phyloP scores from a whole-genome alignment of 2,113 vertebrate genomes.

The Amphiprion percula region DNA sequence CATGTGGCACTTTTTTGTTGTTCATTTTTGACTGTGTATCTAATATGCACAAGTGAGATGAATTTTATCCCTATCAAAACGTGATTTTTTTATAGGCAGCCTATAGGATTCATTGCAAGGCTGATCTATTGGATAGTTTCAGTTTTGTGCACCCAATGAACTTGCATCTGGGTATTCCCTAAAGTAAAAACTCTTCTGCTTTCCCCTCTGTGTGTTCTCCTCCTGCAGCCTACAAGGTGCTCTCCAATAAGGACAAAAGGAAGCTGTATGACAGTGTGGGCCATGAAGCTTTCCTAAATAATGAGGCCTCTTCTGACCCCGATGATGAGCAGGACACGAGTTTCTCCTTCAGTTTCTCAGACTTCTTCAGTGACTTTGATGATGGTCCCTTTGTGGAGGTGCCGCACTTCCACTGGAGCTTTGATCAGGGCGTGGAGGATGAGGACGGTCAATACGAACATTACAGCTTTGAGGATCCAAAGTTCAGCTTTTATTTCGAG shows the following conservation, averaged over 20 bases:
- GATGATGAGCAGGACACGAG: neutral
- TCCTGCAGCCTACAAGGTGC: constrained; percentile 70
- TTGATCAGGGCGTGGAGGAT: constrained; percentile 12
- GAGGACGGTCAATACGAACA: neutral
- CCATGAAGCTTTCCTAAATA: constrained; percentile 54
- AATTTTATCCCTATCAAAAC: no score
- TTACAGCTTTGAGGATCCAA: constrained; percentile 22
- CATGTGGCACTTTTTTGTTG: neutral
- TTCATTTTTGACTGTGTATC: neutral
- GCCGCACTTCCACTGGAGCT: constrained; percentile 47
- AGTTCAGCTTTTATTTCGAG: constrained; percentile 34
- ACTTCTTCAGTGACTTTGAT: constrained; percentile 53
- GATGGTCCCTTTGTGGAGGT: constrained; percentile 34
- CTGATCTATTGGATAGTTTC: no score
- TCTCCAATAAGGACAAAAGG: constrained; percentile 71
- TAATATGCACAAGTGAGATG: no score
- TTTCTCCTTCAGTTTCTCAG: constrained; percentile 54
- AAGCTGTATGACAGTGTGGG: constrained; percentile 69
- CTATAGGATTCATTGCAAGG: no score
- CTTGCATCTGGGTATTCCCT: neutral
- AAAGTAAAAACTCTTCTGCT: neutral
- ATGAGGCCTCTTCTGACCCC: neutral
- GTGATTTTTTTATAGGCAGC: no score
- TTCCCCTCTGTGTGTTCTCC: neutral
- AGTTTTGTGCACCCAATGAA: neutral